Evolutionary conservation across 2,113 vertebrate genomes (phyloP).

Genomic region (Charina bottae): DNA sequence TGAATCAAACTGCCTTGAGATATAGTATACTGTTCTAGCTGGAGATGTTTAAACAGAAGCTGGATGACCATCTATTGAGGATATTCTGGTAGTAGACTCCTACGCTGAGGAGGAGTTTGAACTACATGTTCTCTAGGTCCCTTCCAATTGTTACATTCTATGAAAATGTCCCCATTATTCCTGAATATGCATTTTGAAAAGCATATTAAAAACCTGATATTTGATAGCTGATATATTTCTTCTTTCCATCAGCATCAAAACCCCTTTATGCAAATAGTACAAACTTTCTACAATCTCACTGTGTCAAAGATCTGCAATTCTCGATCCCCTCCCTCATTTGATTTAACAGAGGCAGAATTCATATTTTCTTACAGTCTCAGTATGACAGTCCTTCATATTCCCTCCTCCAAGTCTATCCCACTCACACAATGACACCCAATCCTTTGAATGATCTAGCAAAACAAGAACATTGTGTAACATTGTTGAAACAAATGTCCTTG

Average conservation of each 20-base stretch:
- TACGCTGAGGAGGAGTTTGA: too few species aligned
- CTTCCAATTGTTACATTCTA: too few species aligned
- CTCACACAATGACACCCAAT: conserved; percentile 59
- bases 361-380: conserved; percentile 48
- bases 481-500: conserved; percentile 18
- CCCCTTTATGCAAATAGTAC: conserved; percentile 7
- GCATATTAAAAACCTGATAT: not conserved
- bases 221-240: not conserved
- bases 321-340: conserved; percentile 56
- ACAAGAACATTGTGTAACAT: conserved; percentile 16
- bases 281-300: conserved; percentile 20
- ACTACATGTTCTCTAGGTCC: too few species aligned
- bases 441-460: conserved; percentile 19
- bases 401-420: conserved; percentile 59
- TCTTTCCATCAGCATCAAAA: not conserved
- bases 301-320: conserved; percentile 37
- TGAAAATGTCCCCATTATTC: not conserved
- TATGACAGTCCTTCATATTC: conserved; percentile 54
- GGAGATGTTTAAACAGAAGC: too few species aligned
- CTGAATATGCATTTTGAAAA: not conserved
- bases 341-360: conserved; percentile 56
- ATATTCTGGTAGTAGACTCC: too few species aligned
- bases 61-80: too few species aligned
- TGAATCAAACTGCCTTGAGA: too few species aligned
- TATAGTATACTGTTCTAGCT: too few species aligned